These are phyloP conservation scores for Bostrychus sinensis DNA, from an alignment of 2,113 vertebrate species.

Conservation along the genomic window DNA sequence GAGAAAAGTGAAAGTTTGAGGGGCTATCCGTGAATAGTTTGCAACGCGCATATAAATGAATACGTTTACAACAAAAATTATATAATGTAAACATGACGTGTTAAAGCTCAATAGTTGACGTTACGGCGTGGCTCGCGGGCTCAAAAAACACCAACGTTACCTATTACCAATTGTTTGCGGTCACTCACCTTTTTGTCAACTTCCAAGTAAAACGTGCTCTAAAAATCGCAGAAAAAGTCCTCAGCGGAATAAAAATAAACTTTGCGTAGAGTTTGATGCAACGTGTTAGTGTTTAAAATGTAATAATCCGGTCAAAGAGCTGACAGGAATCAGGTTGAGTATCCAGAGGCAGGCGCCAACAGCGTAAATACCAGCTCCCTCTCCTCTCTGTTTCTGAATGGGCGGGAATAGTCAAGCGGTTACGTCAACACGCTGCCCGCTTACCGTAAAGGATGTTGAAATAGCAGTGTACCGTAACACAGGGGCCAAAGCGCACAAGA, in stretches of 20 bases:
- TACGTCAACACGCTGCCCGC: constrained; percentile 14
- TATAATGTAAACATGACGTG: too few species aligned
- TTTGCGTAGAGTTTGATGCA: neutral
- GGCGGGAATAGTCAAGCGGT: constrained; percentile 19
- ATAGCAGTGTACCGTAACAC: constrained; percentile 7
- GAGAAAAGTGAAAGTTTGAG: too few species aligned
- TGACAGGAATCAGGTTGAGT: too few species aligned
- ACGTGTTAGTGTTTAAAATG: neutral
- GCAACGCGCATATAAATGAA: too few species aligned
- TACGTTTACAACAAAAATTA: too few species aligned
- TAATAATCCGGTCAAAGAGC: neutral
- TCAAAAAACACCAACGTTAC: neutral
- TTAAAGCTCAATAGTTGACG: neutral
- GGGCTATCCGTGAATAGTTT: too few species aligned
- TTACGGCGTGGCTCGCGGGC: neutral
- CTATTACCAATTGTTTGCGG: neutral
- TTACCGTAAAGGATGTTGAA: constrained; percentile 42
- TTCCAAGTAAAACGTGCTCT: neutral
- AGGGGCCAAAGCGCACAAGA: neutral
- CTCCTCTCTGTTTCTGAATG: neutral
- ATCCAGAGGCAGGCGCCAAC: neutral
- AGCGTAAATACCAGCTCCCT: neutral
- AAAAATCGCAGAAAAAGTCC: neutral
- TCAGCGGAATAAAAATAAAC: neutral
- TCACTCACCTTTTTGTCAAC: constrained; percentile 38